Percentiles rank a stretch among this genome's conserved stretches.
Evolutionary conservation across 2,113 vertebrate genomes (phyloP).

Genomic region (Gymnorhina tibicen): DNA sequence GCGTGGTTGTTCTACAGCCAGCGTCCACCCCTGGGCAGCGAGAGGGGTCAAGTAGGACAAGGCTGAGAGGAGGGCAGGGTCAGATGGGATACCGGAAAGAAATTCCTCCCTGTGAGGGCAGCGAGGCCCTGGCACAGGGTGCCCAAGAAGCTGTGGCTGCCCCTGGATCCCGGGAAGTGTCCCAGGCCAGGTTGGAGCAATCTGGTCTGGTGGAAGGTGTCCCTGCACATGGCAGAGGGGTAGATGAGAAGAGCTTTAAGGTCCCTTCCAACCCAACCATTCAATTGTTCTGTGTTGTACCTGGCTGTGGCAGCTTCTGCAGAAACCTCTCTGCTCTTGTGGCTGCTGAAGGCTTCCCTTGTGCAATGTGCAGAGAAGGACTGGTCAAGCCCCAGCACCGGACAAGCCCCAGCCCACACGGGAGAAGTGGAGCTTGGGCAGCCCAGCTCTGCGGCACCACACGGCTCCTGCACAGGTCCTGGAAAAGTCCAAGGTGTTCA

Average conservation of each 20-base stretch:
- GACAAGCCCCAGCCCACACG: neutral
- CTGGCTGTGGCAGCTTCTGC: neutral
- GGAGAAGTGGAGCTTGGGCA: neutral
- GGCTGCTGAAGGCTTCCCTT: neutral
- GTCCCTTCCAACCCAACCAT: neutral
- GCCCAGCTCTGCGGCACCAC: neutral
- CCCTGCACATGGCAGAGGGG: neutral
- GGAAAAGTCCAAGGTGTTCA: rapidly evolving
- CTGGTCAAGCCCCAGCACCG: neutral
- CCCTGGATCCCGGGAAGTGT: neutral
- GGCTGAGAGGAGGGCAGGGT: neutral
- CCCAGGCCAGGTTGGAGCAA: neutral
- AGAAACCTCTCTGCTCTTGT: neutral
- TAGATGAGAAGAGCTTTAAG: neutral
- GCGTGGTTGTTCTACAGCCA: rapidly evolving
- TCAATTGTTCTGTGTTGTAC: neutral
- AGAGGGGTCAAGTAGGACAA: rapidly evolving
- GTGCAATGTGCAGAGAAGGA: rapidly evolving
- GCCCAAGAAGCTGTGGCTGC: neutral
- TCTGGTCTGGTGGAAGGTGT: rapidly evolving
- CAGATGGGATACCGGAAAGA: neutral
- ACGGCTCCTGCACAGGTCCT: neutral
- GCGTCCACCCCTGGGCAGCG: rapidly evolving
- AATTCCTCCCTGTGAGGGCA: rapidly evolving
- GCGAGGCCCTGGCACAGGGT: neutral